Evolutionary conservation across 2,888 invertebrate species (phyloP), one percentile per base, ranked within the genome.

Genomic region (Neoitamus cyanurus): DNA sequence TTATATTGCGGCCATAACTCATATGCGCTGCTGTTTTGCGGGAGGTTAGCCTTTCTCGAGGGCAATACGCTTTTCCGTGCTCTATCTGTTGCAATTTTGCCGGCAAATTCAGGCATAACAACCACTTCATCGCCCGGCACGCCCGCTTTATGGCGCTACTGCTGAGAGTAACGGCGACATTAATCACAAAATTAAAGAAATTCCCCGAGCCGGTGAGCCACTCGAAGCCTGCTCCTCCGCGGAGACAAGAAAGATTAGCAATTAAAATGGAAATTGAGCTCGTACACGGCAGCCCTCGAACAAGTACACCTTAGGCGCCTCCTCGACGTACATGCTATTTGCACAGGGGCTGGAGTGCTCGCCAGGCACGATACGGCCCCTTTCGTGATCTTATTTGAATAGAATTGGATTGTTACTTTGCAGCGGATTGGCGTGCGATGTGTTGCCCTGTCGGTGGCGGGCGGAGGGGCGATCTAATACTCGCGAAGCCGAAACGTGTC

Each of bases 321-420:
- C 11, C 42, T 25, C 46, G 15, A n/a, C 25, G 34, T 46, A 36
- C 42, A 77, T 42, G 77, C 77, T 28, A 42, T 77, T 42, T 37
- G 15, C 58, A 31, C 30, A 78, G 58, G 78, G 78, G 31, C 48
- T 78, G 28, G 15, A 31, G 42, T n/a, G 20, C 15, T n/a, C 46
- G 13, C 28, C 73, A n/a, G n/a, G 15, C 73, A 37, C 28, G 42
- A 46, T 78, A 78, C 42, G 58, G 58, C 25, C 30, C 58, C 46
- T 31, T 78, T 78, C 78, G 78, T 78, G 78, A 78, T 78, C 78
- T 46, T 78, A 78, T 78, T 46, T 78, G 78, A 78, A 78, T 78
- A 48, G 48, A 78, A 78, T 78, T 78, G 58, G 78, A 78, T 78
- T 25, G 58, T 34, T 78, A 78, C 78, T 58, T 58, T 34, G 48